phyloP scores from a whole-genome alignment of 1,140 invertebrate genomes.

The Drosophila teissieri region DNA sequence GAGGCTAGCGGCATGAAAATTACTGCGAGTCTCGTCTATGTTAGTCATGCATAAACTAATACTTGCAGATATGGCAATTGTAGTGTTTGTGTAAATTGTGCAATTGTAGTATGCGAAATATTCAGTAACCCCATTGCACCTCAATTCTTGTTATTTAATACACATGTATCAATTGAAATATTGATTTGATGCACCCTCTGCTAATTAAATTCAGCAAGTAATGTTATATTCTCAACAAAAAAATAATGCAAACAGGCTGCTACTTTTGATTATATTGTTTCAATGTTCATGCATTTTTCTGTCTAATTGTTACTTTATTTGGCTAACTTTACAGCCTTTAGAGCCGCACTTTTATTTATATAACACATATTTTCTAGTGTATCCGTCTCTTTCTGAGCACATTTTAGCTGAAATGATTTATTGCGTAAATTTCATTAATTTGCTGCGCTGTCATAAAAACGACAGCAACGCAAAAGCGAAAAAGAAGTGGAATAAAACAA shows the following conservation, averaged over 20 bases:
- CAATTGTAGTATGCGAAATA: no score
- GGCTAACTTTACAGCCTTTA: constrained; percentile 36
- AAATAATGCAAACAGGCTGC: background rate
- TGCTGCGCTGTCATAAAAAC: constrained; percentile 78
- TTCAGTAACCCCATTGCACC: no score
- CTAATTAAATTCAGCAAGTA: no score
- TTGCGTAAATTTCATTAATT: constrained; percentile 77
- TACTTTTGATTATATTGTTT: constrained; percentile 10
- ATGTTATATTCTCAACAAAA: no score
- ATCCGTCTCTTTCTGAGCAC: constrained; percentile 9
- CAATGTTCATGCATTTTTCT: constrained; percentile 8
- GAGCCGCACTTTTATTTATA: constrained; percentile 37
- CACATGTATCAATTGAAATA: no score
- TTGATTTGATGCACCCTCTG: no score
- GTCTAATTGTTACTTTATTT: constrained; percentile 17
- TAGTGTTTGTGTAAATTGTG: no score
- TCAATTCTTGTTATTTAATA: no score
- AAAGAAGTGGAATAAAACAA: constrained; percentile 61
- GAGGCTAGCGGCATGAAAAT: constrained; percentile 8
- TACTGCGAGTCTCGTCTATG: no score
- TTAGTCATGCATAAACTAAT: no score
- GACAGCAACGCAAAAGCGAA: constrained; percentile 31
- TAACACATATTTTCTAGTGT: constrained; percentile 52
- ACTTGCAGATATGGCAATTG: no score
- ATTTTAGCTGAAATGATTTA: constrained; percentile 62